Evolutionary conservation across 2,888 invertebrate genomes (phyloP).

Genomic region (Clistopyga incitator): DNA sequence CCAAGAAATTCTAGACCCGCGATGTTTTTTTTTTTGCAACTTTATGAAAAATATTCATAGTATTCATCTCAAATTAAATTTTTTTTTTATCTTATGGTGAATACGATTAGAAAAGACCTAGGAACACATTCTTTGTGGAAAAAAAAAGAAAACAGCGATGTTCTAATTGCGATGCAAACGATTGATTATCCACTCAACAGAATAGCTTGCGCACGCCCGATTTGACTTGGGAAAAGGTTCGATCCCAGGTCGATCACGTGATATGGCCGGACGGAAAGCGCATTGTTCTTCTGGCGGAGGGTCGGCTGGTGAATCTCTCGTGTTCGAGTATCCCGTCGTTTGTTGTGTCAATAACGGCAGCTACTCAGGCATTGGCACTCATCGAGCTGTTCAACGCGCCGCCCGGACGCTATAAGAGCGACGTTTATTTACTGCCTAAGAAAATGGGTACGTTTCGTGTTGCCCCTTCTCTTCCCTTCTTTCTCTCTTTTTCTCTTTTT

Average conservation of each 20-base stretch:
- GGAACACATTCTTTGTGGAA: neutral
- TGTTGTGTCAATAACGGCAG: constrained; percentile 98
- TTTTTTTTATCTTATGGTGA: neutral
- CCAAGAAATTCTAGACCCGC: neutral
- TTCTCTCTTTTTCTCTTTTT: no score
- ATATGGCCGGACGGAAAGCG: constrained; percentile 99
- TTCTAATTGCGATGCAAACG: neutral
- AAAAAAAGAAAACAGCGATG: neutral
- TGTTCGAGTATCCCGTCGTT: constrained; percentile 99
- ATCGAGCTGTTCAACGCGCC: constrained; percentile 99
- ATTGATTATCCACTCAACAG: constrained; percentile 83
- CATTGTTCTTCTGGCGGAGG: constrained; percentile 96
- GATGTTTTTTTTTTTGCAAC: no score
- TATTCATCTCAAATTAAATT: no score
- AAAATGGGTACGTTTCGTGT: constrained; percentile 93
- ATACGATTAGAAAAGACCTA: neutral
- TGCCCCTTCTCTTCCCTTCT: constrained; percentile 20
- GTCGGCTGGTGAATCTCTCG: constrained; percentile 97
- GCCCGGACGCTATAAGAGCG: constrained; percentile 96
- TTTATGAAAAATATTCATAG: neutral
- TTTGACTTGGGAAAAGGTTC: constrained; percentile 98
- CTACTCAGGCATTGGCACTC: constrained; percentile 97
- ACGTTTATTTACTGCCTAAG: constrained; percentile 98
- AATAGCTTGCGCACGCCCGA: constrained; percentile 97
- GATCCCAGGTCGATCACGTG: constrained; percentile 99